phyloP scores from a whole-genome alignment of 2,797 vertebrate species.

The Oceanodroma leucorhoa region DNA sequence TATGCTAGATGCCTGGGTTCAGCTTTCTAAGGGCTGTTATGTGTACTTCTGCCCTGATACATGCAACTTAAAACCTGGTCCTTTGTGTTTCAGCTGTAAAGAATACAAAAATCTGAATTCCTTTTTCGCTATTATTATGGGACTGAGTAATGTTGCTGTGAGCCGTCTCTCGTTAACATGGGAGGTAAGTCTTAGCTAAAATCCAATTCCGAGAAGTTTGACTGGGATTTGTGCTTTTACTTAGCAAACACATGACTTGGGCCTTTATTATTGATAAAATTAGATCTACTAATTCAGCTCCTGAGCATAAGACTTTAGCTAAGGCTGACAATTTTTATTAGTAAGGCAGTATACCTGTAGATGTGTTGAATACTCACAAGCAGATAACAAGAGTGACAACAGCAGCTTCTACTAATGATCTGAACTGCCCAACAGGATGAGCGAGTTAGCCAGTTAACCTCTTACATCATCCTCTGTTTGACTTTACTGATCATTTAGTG shows the following conservation, averaged over 20 bases:
- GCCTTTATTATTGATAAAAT: background rate
- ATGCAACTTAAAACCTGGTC: background rate
- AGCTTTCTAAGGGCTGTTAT: background rate
- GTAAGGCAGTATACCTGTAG: background rate
- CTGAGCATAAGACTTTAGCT: background rate
- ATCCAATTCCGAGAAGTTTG: background rate
- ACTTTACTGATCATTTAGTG: background rate
- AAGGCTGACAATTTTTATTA: background rate
- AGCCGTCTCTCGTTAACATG: slow-evolving; percentile 92
- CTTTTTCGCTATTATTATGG: slow-evolving; percentile 97
- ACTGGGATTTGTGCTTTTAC: slow-evolving; percentile 19
- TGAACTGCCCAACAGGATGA: background rate
- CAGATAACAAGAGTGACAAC: background rate
- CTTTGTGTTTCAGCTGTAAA: slow-evolving; percentile 89
- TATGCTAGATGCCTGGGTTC: background rate
- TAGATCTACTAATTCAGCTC: background rate
- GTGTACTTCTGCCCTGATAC: background rate
- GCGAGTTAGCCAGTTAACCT: background rate
- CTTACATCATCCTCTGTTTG: background rate
- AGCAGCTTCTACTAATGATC: background rate
- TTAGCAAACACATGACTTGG: background rate
- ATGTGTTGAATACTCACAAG: background rate
- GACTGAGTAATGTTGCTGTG: slow-evolving; percentile 94
- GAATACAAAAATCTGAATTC: slow-evolving; percentile 96
- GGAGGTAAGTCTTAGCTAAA: slow-evolving; percentile 87